These are phyloP conservation scores for Epinephelus cyanopodus DNA, from an alignment of 2,113 vertebrate species.

Conservation along the genomic window DNA sequence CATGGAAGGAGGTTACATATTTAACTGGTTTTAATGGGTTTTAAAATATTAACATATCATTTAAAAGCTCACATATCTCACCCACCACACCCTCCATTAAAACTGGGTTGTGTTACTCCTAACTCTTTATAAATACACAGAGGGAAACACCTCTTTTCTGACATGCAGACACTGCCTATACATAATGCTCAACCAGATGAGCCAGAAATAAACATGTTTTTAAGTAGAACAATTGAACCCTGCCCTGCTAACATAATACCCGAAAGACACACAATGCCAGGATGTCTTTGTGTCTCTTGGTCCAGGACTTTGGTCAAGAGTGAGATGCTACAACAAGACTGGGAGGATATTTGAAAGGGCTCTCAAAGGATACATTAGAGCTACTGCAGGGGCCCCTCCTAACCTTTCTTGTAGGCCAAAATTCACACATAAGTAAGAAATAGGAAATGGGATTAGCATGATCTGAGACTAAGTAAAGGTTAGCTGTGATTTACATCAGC, in stretches of 20 bases:
- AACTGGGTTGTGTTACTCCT: too few species aligned
- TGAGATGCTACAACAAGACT: neutral
- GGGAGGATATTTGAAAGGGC: neutral
- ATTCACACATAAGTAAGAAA: too few species aligned
- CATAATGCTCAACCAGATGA: neutral
- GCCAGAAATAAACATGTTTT: neutral
- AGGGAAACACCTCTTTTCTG: neutral
- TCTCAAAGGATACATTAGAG: neutral
- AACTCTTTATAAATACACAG: too few species aligned
- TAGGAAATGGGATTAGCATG: too few species aligned
- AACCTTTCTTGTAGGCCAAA: neutral
- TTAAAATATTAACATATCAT: neutral
- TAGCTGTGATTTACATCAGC: neutral
- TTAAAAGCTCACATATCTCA: neutral
- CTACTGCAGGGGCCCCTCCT: neutral
- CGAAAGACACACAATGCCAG: slow-evolving; percentile 24
- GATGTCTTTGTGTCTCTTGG: slow-evolving; percentile 15
- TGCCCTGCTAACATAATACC: too few species aligned
- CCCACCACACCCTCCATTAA: too few species aligned
- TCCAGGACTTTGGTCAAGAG: neutral
- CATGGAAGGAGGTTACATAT: neutral
- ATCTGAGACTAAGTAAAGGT: neutral
- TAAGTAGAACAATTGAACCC: neutral
- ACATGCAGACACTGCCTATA: neutral
- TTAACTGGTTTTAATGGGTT: neutral